These are phyloP conservation scores for Peromyscus nudipes DNA, from an alignment of 2,797 vertebrate genomes.

Conservation along the genomic window DNA sequence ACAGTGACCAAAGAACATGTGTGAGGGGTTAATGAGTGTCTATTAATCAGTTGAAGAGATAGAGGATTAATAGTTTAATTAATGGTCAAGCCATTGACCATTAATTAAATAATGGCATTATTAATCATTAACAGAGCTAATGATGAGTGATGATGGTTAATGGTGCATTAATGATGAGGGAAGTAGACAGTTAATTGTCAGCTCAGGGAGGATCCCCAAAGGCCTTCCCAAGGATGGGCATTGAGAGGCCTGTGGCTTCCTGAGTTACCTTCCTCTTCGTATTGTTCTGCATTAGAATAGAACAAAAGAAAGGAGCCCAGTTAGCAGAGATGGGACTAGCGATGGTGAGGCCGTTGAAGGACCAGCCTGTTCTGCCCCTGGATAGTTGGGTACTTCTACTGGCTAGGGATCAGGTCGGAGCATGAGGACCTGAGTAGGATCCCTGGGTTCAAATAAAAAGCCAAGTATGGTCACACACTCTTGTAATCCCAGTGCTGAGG, in stretches of 20 bases:
- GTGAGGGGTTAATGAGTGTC: background rate
- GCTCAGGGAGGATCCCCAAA: background rate
- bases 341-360: too few relatives aligned
- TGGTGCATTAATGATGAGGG: background rate
- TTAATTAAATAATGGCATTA: background rate
- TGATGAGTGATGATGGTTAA: background rate
- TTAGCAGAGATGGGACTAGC: background rate
- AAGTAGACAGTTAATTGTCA: background rate
- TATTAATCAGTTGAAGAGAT: background rate
- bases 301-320: background rate
- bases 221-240: background rate
- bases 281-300: conserved; percentile 89
- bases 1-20: background rate
- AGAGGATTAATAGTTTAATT: conserved; percentile 7
- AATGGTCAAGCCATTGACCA: background rate
- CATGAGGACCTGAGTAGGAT: background rate
- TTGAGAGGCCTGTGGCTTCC: background rate
- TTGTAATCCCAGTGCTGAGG: background rate
- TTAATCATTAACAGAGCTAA: background rate
- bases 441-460: background rate
- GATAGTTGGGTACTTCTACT: background rate
- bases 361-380: background rate
- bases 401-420: background rate
- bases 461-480: background rate
- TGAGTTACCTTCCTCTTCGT: conserved; percentile 94